Evolutionary conservation across 2,888 invertebrate species (phyloP).

Genomic region (Microctonus hyperodae): DNA sequence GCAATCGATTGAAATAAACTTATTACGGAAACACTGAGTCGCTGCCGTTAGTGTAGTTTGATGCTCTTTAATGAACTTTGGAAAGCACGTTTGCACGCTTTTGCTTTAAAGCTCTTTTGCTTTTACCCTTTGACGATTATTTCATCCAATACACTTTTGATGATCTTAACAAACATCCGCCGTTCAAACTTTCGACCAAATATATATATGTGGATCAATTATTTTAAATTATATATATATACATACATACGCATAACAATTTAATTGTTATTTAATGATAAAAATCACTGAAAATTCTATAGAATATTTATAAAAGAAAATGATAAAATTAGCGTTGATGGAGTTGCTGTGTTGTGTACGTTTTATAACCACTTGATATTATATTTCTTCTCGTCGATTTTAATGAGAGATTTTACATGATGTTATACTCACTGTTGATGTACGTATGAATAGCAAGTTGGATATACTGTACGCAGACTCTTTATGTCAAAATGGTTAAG

Average conservation of each 20-base stretch:
- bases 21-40: slow-evolving; percentile 17
- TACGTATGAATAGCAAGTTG: not conserved
- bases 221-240: too few species aligned
- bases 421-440: not conserved
- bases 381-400: slow-evolving; percentile 7
- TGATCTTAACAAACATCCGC: too few species aligned
- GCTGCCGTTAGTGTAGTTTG: slow-evolving; percentile 5
- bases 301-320: too few species aligned
- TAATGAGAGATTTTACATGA: not conserved
- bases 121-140: not conserved
- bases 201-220: too few species aligned
- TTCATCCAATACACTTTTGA: not conserved
- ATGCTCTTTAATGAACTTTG: slow-evolving; percentile 20
- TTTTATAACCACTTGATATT: not conserved
- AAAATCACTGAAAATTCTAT: too few species aligned
- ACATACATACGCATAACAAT: too few species aligned
- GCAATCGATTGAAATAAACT: slow-evolving; percentile 21
- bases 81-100: slow-evolving; percentile 5
- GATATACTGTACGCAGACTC: not conserved
- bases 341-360: not conserved
- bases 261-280: too few species aligned
- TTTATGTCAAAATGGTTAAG: slow-evolving; percentile 24
- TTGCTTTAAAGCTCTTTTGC: not conserved
- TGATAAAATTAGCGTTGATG: not conserved
- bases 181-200: too few species aligned